phyloP scores from a whole-genome alignment of 2,113 vertebrate species.

The Camelus dromedarius region DNA sequence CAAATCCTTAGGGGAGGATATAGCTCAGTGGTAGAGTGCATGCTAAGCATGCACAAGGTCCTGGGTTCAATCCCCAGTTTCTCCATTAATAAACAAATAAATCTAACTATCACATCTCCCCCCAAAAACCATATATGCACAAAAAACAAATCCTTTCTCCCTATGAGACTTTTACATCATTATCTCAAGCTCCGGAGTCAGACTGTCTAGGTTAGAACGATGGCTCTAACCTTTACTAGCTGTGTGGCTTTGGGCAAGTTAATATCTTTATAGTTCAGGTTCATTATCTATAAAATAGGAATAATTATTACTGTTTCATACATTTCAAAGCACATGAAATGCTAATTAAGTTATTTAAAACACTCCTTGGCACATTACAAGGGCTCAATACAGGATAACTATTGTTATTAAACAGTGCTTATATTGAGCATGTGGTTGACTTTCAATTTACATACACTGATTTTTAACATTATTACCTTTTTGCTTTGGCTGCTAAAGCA shows the following conservation, averaged over 20 bases:
- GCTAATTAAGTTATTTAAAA: neutral
- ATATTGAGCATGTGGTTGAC: neutral
- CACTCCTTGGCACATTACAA: neutral
- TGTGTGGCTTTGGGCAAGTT: neutral
- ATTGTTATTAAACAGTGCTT: neutral
- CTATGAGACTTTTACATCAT: neutral
- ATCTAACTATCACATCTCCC: too few species aligned
- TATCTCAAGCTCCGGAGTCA: neutral
- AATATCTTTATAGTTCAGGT: slow-evolving; percentile 4
- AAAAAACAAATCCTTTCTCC: neutral
- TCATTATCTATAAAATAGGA: neutral
- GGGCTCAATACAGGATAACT: neutral
- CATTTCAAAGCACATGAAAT: neutral
- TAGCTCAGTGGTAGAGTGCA: too few species aligned
- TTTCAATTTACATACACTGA: neutral
- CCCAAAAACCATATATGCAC: too few species aligned
- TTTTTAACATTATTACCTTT: neutral
- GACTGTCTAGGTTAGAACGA: neutral
- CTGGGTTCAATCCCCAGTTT: too few species aligned
- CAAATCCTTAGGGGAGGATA: neutral
- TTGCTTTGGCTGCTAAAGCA: neutral
- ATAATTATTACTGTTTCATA: neutral
- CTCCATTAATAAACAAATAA: too few species aligned
- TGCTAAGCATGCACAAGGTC: too few species aligned
- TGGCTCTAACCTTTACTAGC: neutral